Evolutionary conservation across 2,797 vertebrate genomes (phyloP), one percentile per base, ranked within the genome.

Genomic region (Jordanella pulchra): DNA sequence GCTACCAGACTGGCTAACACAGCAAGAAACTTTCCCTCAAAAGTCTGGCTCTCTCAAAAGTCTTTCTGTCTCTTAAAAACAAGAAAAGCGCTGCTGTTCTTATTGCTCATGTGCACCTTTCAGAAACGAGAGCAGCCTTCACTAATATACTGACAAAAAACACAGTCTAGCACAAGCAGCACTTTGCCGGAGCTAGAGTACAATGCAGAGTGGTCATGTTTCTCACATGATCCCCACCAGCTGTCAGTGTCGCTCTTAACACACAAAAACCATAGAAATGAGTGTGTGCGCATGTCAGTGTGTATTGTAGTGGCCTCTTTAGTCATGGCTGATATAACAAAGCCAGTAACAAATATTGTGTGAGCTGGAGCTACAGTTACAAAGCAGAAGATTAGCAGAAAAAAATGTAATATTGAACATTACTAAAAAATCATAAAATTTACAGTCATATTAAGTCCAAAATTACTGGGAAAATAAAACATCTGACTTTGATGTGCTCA

Each of bases 151-250:
- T 51, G 39, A 64, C 48, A 63, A 32, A 67, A 83, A 42, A 77
- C 48, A 51, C 50, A n/a, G 25, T 13, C 64, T 61, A 58, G 65
- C 55, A 78, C 44, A 0, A 69, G 77, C 76, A 66, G 70, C 61
- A 30, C 73, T 67, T 74, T 81, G 87, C 72, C 61, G 85, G 85
- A 83, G 78, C 73, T 79, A 77, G 70, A 87, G 75, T 69, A 91
- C 86, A 90, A 89, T 86, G 65, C 71, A 72, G 76, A 76, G 71
- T 78, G 89, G 89, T 93, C 90, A 90, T 81, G 82, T 91, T 90
- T 91, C 90, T 81, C 83, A 83, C 86, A 89, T 86, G 90, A 91
- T 89, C 89, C 83, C 78, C 78, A 79, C 76, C 92, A 92, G 88
- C 91, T 92, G 92, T 79, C 83, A 83, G 64, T 76, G 89, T 89